Percentiles rank a stretch among this genome's conserved stretches.
These are phyloP conservation scores for Morpho helenor DNA, from an alignment of 2,888 invertebrate species.

Conservation along the genomic window DNA sequence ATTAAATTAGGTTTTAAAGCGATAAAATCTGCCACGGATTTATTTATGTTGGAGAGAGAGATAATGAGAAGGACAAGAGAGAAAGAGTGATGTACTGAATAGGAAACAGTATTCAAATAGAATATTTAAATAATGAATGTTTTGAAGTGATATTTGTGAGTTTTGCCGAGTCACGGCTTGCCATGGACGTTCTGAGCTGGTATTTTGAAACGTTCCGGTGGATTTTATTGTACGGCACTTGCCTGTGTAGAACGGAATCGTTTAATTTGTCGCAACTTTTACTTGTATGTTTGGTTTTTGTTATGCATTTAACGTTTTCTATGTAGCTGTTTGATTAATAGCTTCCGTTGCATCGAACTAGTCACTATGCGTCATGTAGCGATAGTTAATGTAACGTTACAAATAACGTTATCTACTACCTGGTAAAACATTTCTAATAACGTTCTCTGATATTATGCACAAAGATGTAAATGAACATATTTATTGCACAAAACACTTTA, in stretches of 20 bases:
- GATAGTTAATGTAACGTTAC: conserved; percentile 22
- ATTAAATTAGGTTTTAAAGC: too few relatives aligned
- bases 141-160: too few relatives aligned
- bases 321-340: conserved; percentile 39
- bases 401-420: conserved; percentile 1
- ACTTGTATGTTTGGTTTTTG: conserved; percentile 15
- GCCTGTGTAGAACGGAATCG: not conserved
- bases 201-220: too few relatives aligned
- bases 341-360: conserved; percentile 44
- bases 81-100: too few relatives aligned
- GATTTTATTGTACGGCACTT: not conserved
- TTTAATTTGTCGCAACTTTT: conserved; percentile 5
- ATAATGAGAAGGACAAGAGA: too few relatives aligned
- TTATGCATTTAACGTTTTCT: conserved; percentile 35
- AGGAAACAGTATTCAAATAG: too few relatives aligned
- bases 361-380: conserved; percentile 34
- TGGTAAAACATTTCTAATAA: not conserved
- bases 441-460: conserved; percentile 16
- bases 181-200: too few relatives aligned
- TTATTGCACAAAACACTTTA: conserved; percentile 34
- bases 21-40: too few relatives aligned
- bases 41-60: too few relatives aligned
- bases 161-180: too few relatives aligned
- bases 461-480: conserved; percentile 36
- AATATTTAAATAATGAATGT: too few relatives aligned